A percentile compares a stretch with the other conserved stretches of the same genome.
phyloP scores from a whole-genome alignment of 2,888 invertebrate genomes.

The Acanthosepion lycidas region DNA sequence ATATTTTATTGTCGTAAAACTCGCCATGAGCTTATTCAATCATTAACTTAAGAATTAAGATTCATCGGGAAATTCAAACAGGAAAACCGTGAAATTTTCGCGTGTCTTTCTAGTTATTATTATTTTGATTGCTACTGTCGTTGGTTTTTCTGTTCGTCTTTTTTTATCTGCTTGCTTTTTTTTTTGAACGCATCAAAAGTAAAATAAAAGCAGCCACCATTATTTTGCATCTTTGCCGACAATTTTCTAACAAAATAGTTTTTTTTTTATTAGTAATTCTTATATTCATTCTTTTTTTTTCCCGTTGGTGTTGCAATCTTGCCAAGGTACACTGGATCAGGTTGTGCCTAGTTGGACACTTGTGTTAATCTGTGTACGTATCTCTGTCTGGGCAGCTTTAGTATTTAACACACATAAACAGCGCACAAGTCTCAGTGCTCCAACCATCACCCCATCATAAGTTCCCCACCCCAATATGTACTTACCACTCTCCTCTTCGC shows the following conservation, averaged over 20 bases:
- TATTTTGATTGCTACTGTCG: background rate
- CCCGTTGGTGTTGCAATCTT: background rate
- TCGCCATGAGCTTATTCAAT: too few species aligned
- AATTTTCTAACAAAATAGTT: background rate
- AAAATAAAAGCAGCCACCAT: background rate
- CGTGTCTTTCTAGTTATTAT: background rate
- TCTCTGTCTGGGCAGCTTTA: background rate
- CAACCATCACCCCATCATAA: background rate
- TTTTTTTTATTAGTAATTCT: background rate
- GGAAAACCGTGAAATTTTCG: too few species aligned
- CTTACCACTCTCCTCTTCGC: too few species aligned
- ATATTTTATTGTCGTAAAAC: too few species aligned
- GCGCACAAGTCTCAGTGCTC: background rate
- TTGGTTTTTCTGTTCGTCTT: background rate
- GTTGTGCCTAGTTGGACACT: slow-evolving; percentile 11
- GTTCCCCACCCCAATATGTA: too few species aligned
- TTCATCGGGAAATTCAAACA: too few species aligned
- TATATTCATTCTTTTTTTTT: background rate
- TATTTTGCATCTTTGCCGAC: slow-evolving; percentile 13
- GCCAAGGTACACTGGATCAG: slow-evolving; percentile 11
- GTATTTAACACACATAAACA: background rate
- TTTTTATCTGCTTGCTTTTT: background rate
- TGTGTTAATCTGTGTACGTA: slow-evolving; percentile 20
- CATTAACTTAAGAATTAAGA: too few species aligned
- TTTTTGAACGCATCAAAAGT: background rate